These are phyloP conservation scores for Drosophila azteca DNA, from an alignment of 1,140 invertebrate genomes.

Conservation along the genomic window DNA sequence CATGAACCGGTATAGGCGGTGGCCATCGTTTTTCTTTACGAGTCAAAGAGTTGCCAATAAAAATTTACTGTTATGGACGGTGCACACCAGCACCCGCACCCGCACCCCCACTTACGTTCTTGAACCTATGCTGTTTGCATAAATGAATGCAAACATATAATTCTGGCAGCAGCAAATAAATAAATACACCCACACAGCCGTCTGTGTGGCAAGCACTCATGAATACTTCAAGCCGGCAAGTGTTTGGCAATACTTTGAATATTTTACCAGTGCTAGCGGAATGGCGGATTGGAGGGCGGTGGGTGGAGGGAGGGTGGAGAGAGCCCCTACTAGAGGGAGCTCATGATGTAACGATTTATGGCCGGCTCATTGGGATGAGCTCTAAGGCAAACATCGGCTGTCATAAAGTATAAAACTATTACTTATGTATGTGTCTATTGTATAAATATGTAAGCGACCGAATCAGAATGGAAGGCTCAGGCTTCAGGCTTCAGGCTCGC, in stretches of 20 bases:
- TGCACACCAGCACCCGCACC: conserved; percentile 2
- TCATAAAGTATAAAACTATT: conserved; percentile 38
- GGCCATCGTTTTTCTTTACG: conserved; percentile 64
- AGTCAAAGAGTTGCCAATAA: conserved; percentile 62
- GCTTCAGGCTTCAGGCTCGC: too few species aligned
- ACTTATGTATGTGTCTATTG: conserved; percentile 32
- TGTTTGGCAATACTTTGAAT: conserved; percentile 69
- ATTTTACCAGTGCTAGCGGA: conserved; percentile 31
- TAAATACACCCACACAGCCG: conserved; percentile 25
- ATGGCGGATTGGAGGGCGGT: too few species aligned
- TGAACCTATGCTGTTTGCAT: conserved; percentile 55
- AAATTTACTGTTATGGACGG: conserved; percentile 57
- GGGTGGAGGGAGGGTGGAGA: too few species aligned
- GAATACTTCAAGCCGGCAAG: conserved; percentile 29
- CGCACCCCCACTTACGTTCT: background rate
- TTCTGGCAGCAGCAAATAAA: conserved; percentile 46
- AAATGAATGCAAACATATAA: conserved; percentile 63
- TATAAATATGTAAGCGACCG: conserved; percentile 18
- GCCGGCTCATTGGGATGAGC: conserved; percentile 44
- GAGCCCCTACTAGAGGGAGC: conserved; percentile 26
- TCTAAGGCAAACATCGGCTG: conserved; percentile 41
- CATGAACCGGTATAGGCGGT: conserved; percentile 3
- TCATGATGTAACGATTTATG: conserved; percentile 66
- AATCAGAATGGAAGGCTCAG: conserved; percentile 8
- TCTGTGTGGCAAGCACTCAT: conserved; percentile 7